Evolutionary conservation across 1,140 invertebrate genomes (phyloP), one percentile per base, ranked within the genome.

Genomic region (Drosophila sulfurigaster): DNA sequence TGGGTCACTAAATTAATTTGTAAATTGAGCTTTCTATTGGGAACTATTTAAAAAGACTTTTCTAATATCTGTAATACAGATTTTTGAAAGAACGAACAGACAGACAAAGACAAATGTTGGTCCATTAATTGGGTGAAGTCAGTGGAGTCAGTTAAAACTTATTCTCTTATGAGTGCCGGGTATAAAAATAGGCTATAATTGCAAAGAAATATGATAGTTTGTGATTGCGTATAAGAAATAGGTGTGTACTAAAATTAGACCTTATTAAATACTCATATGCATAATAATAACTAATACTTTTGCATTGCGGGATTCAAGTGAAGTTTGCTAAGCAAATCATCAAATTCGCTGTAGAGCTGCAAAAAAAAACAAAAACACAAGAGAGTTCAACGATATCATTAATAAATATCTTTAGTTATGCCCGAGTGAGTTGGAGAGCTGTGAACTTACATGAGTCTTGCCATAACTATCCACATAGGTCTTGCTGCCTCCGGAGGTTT

Each of bases 391-490:
- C 35, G 38, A 54, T 20, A 51, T 51, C 8, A 46, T 54, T 58
- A 15, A 58, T 49, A 38, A 38, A n/a, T 38, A 32, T 7, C 32
- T 16, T 32, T 59, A 30, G 51, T 59, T n/a, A 65, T 70, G 59
- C 28, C 52, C 30, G 46, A 52, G 20, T 64, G 25, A 56, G 16
- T 5, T 20, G 3, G n/a, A 46, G 43, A 13, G 43, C 5, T 10
- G 5, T 16, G 30, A 2, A 46, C 89, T 91, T 58, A 91, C 90
- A 78, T 91, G 85, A 25, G 82, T 78, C 58, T 77, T 79, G 57
- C 81, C 91, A 79, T 91, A 91, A 60, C 86, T 90, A 51, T 91
- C 90, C 72, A 91, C 76, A 77, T 91, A 91, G 62, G 81, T 88
- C 57, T 88, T 85, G 66, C 85, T 85, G 52, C 85, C 85, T 15